Base-by-base conservation (phyloP, 2,113 vertebrate species). In the Microtus oregoni region DNA sequence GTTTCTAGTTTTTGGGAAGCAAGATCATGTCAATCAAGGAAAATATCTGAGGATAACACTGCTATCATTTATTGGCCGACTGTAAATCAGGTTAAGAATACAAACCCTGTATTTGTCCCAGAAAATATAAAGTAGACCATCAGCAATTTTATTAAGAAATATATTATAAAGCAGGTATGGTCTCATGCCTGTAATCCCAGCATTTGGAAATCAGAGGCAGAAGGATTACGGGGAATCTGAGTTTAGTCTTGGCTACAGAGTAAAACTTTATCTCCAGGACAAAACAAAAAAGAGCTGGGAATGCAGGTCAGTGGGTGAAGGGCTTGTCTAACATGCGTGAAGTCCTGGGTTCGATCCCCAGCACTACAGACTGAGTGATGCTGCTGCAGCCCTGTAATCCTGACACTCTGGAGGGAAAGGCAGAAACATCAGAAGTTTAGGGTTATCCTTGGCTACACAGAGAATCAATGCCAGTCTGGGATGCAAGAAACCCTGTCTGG, bases 121-220 rank as follows among this genome's bases (percentile, higher is more conserved):
- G 82, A 17, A 22, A 88, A 28, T 68, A 61, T 68, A 17, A 38
- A 81, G 52, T 52, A 87, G 70, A 79, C 65, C 26, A 68, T 28
- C 28, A 47, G 8, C 14, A 90, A 70, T 50, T 94, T 83, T 52
- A 89, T 82, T n/a, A 78, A 89, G 35, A 92, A 85, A 76, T n/a
- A 78, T 10, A 77, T 63, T n/a, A 22, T 26, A 44, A 96, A 32
- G 7, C 28, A 47, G 44, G 20, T 87, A 35, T 52, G 67, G 85
- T 35, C 65, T 70, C 32, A 14, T 77, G 14, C 44, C 55, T 90
- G 12, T 63, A 77, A 77, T 78, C 41, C 11, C 44, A 52, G 58
- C 61, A 78, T 58, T 65, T 26, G n/a, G 41, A 26, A 70, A 38
- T 19, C 65, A 8, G 58, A 90, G 58, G 73, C 30, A 63, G 30